A percentile compares a stretch with the other conserved stretches of the same genome.
Evolutionary conservation across 23 tunicate species (phyloP).

Genomic region (Styela plicata): DNA sequence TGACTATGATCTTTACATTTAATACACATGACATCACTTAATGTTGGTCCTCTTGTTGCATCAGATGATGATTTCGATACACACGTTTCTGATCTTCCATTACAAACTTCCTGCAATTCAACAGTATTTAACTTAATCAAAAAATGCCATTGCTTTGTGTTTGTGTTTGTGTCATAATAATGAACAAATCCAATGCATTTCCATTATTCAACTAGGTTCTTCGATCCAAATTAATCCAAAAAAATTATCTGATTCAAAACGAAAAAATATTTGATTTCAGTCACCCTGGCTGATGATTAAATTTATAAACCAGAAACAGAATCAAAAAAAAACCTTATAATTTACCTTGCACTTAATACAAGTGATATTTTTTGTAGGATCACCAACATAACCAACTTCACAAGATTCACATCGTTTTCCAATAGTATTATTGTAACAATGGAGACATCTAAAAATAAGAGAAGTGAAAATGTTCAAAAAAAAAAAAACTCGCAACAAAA

Average conservation of each 20-base stretch:
- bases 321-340: too few species aligned
- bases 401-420: slow-evolving; percentile 54
- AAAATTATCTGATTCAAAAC: too few species aligned
- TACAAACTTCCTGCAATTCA: slow-evolving; percentile 43
- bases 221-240: too few species aligned
- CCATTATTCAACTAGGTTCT: too few species aligned
- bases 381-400: slow-evolving; percentile 48
- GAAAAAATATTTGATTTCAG: too few species aligned
- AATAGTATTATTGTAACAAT: slow-evolving; percentile 51
- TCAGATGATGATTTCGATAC: not conserved
- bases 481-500: too few species aligned
- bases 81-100: slow-evolving; percentile 38
- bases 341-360: slow-evolving; percentile 46
- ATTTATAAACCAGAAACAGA: too few species aligned
- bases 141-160: not conserved
- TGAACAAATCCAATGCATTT: not conserved
- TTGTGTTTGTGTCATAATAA: not conserved
- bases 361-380: slow-evolving; percentile 25
- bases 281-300: too few species aligned
- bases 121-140: too few species aligned
- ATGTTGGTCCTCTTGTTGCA: slow-evolving; percentile 25
- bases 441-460: slow-evolving; percentile 37
- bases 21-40: slow-evolving; percentile 9
- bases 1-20: slow-evolving; percentile 43
- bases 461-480: not conserved